Evolutionary conservation across 2,113 vertebrate species (phyloP), one percentile per base, ranked within the genome.

Genomic region (Cettia cetti): DNA sequence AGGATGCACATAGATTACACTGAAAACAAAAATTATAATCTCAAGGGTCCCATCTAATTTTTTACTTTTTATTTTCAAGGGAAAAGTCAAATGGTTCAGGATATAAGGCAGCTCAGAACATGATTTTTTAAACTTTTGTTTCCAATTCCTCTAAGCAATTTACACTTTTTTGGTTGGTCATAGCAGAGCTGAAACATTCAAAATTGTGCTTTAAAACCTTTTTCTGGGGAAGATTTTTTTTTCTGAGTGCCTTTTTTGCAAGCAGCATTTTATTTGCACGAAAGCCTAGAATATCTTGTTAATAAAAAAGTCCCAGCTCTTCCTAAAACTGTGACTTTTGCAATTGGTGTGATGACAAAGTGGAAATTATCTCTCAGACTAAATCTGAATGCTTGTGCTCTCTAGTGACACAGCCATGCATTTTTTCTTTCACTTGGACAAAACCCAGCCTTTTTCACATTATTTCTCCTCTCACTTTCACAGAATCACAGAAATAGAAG

Each of bases 391-490:
- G 15, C 11, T 33, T 91, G 65, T 75, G 65, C 70, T 95, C 61
- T 92, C 64, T 64, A 70, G 57, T 79, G 89, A 88, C 50, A 74
- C 2, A 60, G 30, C 22, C 39, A 49, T 68, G 78, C 80, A 3
- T 44, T 71, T 90, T 82, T 63, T 33, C 56, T 72, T 89, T 66
- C 54, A 20, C 42, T 57, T 74, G 47, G 33, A 65, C 50, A 66
- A 77, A 79, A 20, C 71, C 71, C 24, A 44, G 27, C 17, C 42
- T 66, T 82, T 82, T 75, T 49, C 68, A 83, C 44, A 7, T 35
- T 70, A 90, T 77, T 92, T 88, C 40, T 86, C 37, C 64, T 86
- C 90, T 89, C 45, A 49, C 53, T 81, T 57, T 81, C 63, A 54
- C 75, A 88, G 52, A 77, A 76, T 47, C 52, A 72, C 71, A 88